phyloP scores from a whole-genome alignment of 2,113 vertebrate species.

The Morone saxatilis region DNA sequence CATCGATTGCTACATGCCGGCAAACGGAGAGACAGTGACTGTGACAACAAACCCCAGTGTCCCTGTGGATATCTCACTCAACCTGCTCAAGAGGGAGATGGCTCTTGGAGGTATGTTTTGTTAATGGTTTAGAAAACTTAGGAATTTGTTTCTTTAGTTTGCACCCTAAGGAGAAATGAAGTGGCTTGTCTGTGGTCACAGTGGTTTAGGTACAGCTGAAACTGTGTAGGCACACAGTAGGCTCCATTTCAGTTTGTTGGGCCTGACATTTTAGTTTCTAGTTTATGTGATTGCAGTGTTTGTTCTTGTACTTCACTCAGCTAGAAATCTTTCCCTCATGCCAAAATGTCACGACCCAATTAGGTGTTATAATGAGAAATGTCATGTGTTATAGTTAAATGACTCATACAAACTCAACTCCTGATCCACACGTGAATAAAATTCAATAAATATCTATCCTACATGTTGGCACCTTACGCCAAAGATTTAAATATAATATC shows the following conservation, averaged over 20 bases:
- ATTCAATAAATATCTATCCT: no score
- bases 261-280: constrained; percentile 6
- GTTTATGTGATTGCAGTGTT: not conserved
- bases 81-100: constrained; percentile 93
- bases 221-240: not conserved
- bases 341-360: constrained; percentile 38
- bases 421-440: no score
- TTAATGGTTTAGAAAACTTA: not conserved
- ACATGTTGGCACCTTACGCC: no score
- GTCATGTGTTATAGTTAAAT: not conserved
- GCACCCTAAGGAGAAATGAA: not conserved
- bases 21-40: constrained; percentile 92
- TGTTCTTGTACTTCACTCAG: not conserved
- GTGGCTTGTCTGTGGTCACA: not conserved
- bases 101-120: constrained; percentile 84
- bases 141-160: not conserved
- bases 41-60: constrained; percentile 94
- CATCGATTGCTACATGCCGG: constrained; percentile 94
- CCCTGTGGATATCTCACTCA: constrained; percentile 94
- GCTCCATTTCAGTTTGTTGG: not conserved
- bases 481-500: not conserved
- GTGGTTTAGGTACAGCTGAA: not conserved
- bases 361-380: not conserved
- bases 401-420: no score
- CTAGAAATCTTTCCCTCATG: not conserved